Evolutionary conservation across 2,888 invertebrate species (phyloP).

Genomic region (Heliconius ethilla): DNA sequence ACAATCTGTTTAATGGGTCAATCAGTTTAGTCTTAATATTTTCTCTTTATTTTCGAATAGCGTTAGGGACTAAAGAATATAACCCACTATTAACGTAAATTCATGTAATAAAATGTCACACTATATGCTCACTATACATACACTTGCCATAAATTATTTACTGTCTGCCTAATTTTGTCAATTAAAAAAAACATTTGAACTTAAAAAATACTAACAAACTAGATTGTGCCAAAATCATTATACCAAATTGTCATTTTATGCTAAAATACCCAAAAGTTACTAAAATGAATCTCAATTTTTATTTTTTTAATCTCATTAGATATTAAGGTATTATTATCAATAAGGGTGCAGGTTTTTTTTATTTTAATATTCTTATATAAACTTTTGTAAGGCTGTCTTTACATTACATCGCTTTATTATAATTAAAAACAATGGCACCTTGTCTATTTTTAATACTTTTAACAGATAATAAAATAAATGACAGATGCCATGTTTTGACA

Average conservation of each 20-base stretch:
- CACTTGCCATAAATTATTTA: conserved; percentile 5
- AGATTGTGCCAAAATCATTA: conserved; percentile 18
- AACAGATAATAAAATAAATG: conserved; percentile 2
- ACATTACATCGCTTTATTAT: conserved; percentile 1
- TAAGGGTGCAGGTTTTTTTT: conserved; percentile 17
- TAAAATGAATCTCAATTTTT: conserved; percentile 16
- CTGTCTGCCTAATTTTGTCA: neutral
- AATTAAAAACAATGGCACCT: neutral
- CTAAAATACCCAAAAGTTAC: conserved; percentile 13
- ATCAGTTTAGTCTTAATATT: neutral
- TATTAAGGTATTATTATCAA: conserved; percentile 7
- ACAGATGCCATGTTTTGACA: conserved; percentile 10
- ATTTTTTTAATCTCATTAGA: neutral
- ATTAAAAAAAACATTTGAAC: neutral
- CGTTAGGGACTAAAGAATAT: neutral
- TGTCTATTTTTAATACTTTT: neutral
- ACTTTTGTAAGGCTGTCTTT: neutral
- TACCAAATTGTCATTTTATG: neutral
- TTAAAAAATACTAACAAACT: neutral
- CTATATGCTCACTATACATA: neutral
- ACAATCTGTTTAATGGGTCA: too few species aligned
- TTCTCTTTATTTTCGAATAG: neutral
- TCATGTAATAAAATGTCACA: conserved; percentile 4
- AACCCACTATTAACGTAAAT: neutral
- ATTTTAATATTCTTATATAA: conserved; percentile 23